Base-by-base conservation (phyloP, 2,113 vertebrate species). In the Apus apus region DNA sequence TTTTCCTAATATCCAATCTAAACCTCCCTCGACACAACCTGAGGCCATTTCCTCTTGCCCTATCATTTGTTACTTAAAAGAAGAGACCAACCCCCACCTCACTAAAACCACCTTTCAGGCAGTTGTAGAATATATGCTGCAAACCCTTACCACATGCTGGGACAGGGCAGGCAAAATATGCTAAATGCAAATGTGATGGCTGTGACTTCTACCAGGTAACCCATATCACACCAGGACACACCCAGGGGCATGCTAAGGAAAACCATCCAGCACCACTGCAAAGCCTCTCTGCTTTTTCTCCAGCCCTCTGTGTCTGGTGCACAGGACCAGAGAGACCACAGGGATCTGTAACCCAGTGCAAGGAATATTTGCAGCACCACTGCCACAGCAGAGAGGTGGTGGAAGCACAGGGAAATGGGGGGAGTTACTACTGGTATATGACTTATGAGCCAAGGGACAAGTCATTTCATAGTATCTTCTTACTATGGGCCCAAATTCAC, bases 91-190 rank as follows among this genome's bases (percentile, higher is more conserved):
- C 22, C 11, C 22, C 22, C 50, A 50, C 50, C 22, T 50, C 22
- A 23, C 50, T 50, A 50, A 22, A 50, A 50, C 48, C 48, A 23
- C 11, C 48, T 50, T 50, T 50, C 48, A 22, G 22, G 48, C 22
- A 50, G 48, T 23, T 50, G 48, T 50, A 50, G 48, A 50, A 92
- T 13, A 71, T 3, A 48, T 0, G 0, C 6, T 54, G 36, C 32
- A 81, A 81, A 78, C 15, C 29, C 27, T 51, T 73, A 19, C 51
- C 25, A 81, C 40, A 11, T 23, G n/a, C 23, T 45, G 23, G 67
- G 62, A 68, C 7, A 32, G 34, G 25, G 30, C 15, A 46, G 13
- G 30, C 32, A 45, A 87, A 91, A 81, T 30, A 38, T 2, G 3
- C 11, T 15, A n/a, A 62, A 9, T 58, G 34, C 43, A 78, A 85